Evolutionary conservation across 2,888 invertebrate species (phyloP), one percentile per base, ranked within the genome.

Genomic region (Chironomus tentans): DNA sequence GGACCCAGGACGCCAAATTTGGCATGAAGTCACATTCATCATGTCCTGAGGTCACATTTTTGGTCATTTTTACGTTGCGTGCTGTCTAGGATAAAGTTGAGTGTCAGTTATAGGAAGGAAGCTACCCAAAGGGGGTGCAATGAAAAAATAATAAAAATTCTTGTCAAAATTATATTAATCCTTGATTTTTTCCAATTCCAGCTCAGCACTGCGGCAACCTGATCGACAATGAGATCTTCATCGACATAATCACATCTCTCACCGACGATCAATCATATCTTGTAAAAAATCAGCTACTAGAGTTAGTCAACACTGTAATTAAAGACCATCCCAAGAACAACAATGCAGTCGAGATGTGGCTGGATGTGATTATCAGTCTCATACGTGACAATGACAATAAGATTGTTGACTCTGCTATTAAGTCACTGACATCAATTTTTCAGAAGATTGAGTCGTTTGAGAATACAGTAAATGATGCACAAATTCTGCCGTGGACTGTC

Each of bases 241-340:
- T 69, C 15, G 69, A 69, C n/a, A 68, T 68, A 10, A 56, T 76
- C 1, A 50, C 15, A 69, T 69, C 38, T 1, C 38, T 76, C 3
- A 48, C 69, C 4, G 76, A 76, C 69, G 76, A 76, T 38, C 18
- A 21, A 13, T 76, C 76, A 38, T 69, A 69, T 68, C 18, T 76
- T 13, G 76, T 76, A 3, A 68, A 69, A 21, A 69, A 21, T 47
- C 76, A 76, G n/a, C 61, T 69, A 4, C 3, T 76, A 7, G 76
- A 76, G 10, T 3, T 76, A 4, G 50, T 76, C 2, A 76, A 69
- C 12, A 15, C 15, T 2, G n/a, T 68, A 0, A 18, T 76, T 2
- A 48, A 13, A 5, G 15, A 50, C 4, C 56, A 76, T 76, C 50
- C 76, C 3, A 69, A n/a, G 7, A 76, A 50, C 12, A 69, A 18